Evolutionary conservation across 2,888 invertebrate genomes (phyloP), one percentile per base, ranked within the genome.

Genomic region (Sarcophaga carnaria): DNA sequence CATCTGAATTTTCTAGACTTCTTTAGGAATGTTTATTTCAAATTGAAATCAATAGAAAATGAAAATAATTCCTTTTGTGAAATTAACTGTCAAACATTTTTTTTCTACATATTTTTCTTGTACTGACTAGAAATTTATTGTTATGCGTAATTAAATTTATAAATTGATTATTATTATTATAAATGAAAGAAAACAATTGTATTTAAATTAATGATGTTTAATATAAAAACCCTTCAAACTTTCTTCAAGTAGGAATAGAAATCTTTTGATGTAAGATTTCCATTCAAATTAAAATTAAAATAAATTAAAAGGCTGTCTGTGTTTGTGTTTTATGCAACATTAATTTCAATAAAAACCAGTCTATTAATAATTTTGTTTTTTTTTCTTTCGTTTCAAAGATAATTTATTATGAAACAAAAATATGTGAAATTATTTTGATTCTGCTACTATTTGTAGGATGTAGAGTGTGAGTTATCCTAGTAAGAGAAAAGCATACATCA

Each of bases 401-500:
- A 14, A 20, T 20, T 62, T 62, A n/a, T 62, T 62, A 62, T 54
- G 17, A 4, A 17, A 4, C 54, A 54, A 54, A 54, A 14, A 17
- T 17, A 54, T 54, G 54, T 54, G 4, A 14, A 14, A 14, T 54
- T 54, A 14, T 49, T 14, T 17, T 54, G 12, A 14, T 54, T 54
- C 49, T 14, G 11, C 4, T 49, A 14, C 54, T 17, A 54, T 54
- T 17, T 54, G 2, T 54, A 4, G 14, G 1, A 54, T 54, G 5
- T 54, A 1, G 17, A 54, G 54, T 54, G 14, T 54, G 17, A 54
- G 54, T 17, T 54, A 54, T 14, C 1, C 12, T 17, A 54, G 17
- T 54, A 54, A 49, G 69, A 79, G 82, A 60, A 75, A 47, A 75
- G 62, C 79, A 83, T 86, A 86, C 82, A 86, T 86, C 85, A 86